Conservation (phyloP, 2,888 invertebrate genomes). For the Agrotis clavis region DNA sequence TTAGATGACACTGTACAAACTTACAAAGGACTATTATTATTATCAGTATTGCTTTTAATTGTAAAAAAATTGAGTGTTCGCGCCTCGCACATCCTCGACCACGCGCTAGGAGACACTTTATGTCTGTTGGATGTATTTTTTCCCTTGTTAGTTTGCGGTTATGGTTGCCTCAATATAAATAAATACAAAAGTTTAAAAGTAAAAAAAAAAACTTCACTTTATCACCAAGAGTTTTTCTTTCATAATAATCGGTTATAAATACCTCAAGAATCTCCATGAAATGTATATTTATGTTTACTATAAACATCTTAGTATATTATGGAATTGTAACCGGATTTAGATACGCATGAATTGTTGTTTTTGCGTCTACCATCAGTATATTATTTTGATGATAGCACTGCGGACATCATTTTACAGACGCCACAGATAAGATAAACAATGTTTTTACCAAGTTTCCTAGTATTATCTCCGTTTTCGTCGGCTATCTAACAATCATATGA, state of each 20-base stretch:
- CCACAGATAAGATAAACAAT: slow-evolving; percentile 43
- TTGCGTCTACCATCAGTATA: slow-evolving; percentile 22
- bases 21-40: no score
- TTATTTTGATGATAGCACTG: slow-evolving; percentile 40
- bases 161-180: neutral
- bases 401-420: slow-evolving; percentile 31
- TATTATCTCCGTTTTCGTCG: slow-evolving; percentile 31
- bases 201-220: neutral
- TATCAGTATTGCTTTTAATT: no score
- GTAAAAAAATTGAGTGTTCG: no score
- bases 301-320: slow-evolving; percentile 6
- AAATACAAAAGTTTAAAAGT: no score
- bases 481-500: slow-evolving; percentile 31
- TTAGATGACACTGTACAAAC: no score
- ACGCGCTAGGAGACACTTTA: no score
- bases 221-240: neutral
- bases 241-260: neutral
- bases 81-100: no score
- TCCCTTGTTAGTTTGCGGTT: neutral
- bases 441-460: slow-evolving; percentile 25
- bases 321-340: slow-evolving; percentile 19
- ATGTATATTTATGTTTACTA: slow-evolving; percentile 22
- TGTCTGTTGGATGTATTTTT: no score
- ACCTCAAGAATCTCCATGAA: neutral
- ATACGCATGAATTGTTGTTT: slow-evolving; percentile 13